phyloP scores from a whole-genome alignment of 2,113 vertebrate genomes.

The Eupsittula cactorum region DNA sequence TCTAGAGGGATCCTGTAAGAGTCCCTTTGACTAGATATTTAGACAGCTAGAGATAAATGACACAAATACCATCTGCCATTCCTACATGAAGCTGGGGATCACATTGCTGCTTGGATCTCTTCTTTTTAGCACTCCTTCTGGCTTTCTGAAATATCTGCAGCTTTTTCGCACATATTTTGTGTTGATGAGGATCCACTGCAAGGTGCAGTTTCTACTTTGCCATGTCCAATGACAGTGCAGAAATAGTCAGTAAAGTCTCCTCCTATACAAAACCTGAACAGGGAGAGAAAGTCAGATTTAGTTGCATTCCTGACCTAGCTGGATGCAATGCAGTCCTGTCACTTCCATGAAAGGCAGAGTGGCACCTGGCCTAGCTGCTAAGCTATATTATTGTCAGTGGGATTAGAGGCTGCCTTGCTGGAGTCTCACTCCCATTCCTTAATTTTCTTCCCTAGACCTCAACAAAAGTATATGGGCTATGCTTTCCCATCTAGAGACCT shows the following conservation, averaged over 20 bases:
- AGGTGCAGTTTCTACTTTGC: rapidly evolving
- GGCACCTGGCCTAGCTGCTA: not conserved
- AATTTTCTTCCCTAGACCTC: not conserved
- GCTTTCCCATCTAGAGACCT: not conserved
- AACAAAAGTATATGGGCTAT: not conserved
- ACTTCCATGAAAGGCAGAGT: not conserved
- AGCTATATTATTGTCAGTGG: not conserved
- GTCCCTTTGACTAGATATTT: not conserved
- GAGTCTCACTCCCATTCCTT: not conserved
- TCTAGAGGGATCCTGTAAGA: not conserved
- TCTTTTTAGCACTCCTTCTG: not conserved
- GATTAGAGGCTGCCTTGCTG: not conserved
- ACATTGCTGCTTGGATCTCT: not conserved
- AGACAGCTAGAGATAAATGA: not conserved
- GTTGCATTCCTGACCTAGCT: not conserved
- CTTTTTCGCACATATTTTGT: not conserved
- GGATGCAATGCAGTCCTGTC: not conserved
- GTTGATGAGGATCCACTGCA: not conserved
- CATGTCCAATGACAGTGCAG: not conserved
- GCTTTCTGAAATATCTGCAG: not conserved
- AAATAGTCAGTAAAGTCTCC: rapidly evolving
- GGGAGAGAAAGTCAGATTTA: not conserved
- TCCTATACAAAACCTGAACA: not conserved
- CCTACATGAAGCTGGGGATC: not conserved
- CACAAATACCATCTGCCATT: not conserved